Evolutionary conservation across 2,888 invertebrate genomes (phyloP), one percentile per base, ranked within the genome.

Genomic region (Eristalis intricaria): DNA sequence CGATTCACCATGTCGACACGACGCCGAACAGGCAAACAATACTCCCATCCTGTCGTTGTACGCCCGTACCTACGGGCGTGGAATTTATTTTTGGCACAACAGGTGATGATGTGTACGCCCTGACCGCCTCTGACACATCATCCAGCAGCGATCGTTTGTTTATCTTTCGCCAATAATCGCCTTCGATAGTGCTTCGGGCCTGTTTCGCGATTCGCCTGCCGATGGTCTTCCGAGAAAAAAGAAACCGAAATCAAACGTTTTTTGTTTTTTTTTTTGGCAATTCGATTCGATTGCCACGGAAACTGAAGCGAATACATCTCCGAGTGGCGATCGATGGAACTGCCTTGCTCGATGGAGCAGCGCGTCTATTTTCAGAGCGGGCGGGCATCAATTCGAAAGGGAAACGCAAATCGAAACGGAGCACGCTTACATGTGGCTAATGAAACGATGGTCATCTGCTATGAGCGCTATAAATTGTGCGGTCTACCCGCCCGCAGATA

Each of bases 1-100:
- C 58, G 80, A 38, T 29, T 50, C n/a, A 23, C 5, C 35, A 58
- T 43, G 35, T 38, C 69, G 38, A 32, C 56, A 19, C 66, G 60
- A 73, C 73, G 69, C 85, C 50, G 8, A 19, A 76, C 68, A 29
- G 69, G 13, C 58, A 38, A 77, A 64, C 74, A 75, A 75, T 76
- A 58, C 50, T 50, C 50, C 8, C 50, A n/a, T 63, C 75, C 61
- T 86, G 63, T 78, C 70, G 71, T 32, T 71, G 56, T 56, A 40
- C n/a, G n/a, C 0, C 43, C 23, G 43, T 58, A 11, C 4, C 50
- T 13, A 32, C 22, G 58, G 35, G 19, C 22, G 7, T 35, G 26
- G 7, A 56, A 4, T 73, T 75, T 83, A 84, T 80, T 87, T 80
- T 79, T 64, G 71, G 79, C 76, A 79, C 84, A 84, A 84, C 87